phyloP scores from a whole-genome alignment of 2,113 vertebrate genomes.

The Plectropomus leopardus region DNA sequence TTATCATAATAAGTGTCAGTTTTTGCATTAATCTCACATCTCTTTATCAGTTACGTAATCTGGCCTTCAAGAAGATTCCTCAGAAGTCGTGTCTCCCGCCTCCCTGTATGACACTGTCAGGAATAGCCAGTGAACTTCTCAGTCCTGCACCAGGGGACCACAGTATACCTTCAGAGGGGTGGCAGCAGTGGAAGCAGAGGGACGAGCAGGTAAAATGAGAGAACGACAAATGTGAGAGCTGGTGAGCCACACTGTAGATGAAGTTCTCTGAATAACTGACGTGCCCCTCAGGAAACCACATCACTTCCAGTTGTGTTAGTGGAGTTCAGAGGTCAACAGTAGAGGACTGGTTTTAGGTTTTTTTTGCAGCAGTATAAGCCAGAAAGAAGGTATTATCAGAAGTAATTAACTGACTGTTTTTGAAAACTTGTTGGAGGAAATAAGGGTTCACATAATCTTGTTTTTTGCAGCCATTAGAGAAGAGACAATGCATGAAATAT shows the following conservation, averaged over 20 bases:
- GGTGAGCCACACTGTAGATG: neutral
- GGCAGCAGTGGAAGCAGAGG: constrained; percentile 95
- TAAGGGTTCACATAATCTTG: too few species aligned
- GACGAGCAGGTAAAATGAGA: constrained; percentile 92
- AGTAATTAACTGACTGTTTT: neutral
- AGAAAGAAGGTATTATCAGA: constrained; percentile 2
- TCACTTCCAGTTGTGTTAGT: neutral
- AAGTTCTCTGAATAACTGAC: neutral
- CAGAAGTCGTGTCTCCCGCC: constrained; percentile 87
- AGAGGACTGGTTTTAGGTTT: neutral
- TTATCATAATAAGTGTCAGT: neutral
- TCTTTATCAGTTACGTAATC: constrained; percentile 88
- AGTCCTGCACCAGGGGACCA: constrained; percentile 74
- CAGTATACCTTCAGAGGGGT: constrained; percentile 85
- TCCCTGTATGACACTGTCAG: constrained; percentile 73
- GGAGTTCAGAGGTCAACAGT: neutral
- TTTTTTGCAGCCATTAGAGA: neutral
- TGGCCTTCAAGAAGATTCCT: constrained; percentile 96
- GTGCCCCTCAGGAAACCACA: neutral
- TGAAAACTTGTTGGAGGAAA: neutral
- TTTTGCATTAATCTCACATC: constrained; percentile 22
- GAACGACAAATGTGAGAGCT: neutral
- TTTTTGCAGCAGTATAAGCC: neutral
- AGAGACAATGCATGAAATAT: neutral
- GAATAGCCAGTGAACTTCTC: constrained; percentile 86